phyloP scores from a whole-genome alignment of 2,888 invertebrate genomes.

The Hofmannophila pseudospretella region DNA sequence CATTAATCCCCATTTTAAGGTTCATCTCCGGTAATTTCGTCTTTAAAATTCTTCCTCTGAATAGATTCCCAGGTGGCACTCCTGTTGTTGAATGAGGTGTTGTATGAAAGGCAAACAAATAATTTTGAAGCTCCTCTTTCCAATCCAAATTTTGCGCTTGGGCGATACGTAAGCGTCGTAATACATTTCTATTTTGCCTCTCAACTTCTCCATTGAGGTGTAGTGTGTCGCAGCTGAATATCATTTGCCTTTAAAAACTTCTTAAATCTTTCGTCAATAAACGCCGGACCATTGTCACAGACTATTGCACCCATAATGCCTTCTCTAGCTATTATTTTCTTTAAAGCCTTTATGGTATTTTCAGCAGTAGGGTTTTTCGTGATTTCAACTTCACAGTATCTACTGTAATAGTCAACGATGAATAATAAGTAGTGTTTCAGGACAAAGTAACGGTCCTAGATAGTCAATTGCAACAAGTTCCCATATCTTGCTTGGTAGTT shows the following conservation, averaged over 20 bases:
- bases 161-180: conserved; percentile 6
- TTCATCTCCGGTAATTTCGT: too few species aligned
- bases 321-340: conserved; percentile 4
- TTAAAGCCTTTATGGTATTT: conserved; percentile 7
- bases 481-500: conserved; percentile 8
- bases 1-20: too few species aligned
- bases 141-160: conserved; percentile 5
- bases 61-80: too few species aligned
- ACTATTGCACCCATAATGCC: conserved; percentile 7
- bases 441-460: conserved; percentile 10
- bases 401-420: conserved; percentile 12
- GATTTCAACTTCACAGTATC: conserved; percentile 9
- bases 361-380: conserved; percentile 6
- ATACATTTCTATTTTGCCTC: conserved; percentile 8
- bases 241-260: conserved; percentile 4
- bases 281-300: conserved; percentile 11
- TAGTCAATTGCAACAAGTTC: conserved; percentile 9
- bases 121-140: not conserved
- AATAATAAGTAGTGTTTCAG: conserved; percentile 9
- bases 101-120: too few species aligned
- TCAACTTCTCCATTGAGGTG: conserved; percentile 11
- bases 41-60: too few species aligned
- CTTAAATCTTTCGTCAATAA: conserved; percentile 8
- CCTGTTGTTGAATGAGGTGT: too few species aligned
- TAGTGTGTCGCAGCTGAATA: conserved; percentile 7